Evolutionary conservation across 2,888 invertebrate species (phyloP).

Genomic region (Deroplatys truncata): DNA sequence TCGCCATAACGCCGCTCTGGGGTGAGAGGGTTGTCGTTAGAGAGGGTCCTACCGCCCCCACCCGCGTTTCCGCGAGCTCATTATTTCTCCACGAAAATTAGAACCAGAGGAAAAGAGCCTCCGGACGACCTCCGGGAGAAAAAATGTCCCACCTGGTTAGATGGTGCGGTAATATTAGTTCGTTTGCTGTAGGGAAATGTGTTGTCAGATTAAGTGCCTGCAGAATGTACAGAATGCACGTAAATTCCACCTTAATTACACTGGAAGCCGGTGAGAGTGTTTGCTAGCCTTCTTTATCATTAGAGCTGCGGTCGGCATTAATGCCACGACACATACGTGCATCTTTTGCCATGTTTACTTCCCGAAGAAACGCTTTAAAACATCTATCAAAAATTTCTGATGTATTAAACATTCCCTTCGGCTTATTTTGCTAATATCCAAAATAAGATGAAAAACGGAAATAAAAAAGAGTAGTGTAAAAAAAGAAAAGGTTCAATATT

Average conservation of each 20-base stretch:
- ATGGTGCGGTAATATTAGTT: not conserved
- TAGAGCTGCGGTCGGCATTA: not conserved
- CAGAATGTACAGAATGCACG: not conserved
- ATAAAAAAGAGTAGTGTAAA: no score
- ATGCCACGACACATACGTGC: not conserved
- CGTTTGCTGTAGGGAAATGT: not conserved
- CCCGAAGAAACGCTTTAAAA: not conserved
- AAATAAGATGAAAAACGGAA: no score
- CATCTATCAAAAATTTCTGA: no score
- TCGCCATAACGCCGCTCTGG: slow-evolving; percentile 9
- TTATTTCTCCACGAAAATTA: slow-evolving; percentile 18
- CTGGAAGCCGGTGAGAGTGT: not conserved
- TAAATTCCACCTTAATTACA: slow-evolving; percentile 16
- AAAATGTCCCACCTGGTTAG: not conserved
- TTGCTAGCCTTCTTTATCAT: not conserved
- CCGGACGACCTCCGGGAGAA: not conserved
- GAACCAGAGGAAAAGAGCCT: slow-evolving; percentile 12
- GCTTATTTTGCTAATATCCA: no score
- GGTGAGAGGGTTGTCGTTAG: slow-evolving; percentile 1
- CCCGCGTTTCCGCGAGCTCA: slow-evolving; percentile 8
- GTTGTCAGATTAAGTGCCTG: slow-evolving; percentile 1
- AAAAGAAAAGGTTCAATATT: no score
- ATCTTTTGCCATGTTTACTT: not conserved
- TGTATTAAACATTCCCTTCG: no score
- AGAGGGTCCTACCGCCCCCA: not conserved